A percentile compares a stretch with the other conserved stretches of the same genome.
These are phyloP conservation scores for Psilopsiagon aurifrons DNA, from an alignment of 2,113 vertebrate species.

Conservation along the genomic window DNA sequence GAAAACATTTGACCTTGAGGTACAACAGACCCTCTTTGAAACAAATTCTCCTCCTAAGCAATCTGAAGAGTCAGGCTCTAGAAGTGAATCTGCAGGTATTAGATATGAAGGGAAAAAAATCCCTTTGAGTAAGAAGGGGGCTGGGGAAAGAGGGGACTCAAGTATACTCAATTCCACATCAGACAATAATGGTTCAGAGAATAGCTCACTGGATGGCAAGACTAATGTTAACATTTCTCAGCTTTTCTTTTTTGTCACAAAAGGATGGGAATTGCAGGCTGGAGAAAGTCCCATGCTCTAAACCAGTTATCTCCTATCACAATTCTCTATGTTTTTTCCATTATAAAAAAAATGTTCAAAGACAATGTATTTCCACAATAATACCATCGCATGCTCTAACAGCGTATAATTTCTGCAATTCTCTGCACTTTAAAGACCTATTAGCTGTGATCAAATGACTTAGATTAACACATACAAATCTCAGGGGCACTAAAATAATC, in stretches of 20 bases:
- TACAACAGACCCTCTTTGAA: constrained; percentile 26
- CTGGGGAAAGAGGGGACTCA: not conserved
- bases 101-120: not conserved
- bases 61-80: not conserved
- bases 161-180: not conserved
- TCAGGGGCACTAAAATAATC: not conserved
- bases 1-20: constrained; percentile 41
- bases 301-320: not conserved
- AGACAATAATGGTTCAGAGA: not conserved
- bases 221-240: not conserved
- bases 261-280: not conserved
- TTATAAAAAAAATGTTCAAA: not conserved
- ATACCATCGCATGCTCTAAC: not conserved
- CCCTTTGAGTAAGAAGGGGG: not conserved
- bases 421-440: not conserved
- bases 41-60: constrained; percentile 39
- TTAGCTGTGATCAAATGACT: not conserved
- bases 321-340: not conserved
- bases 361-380: not conserved
- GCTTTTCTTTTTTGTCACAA: not conserved
- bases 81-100: not conserved
- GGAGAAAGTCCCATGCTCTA: not conserved
- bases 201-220: not conserved
- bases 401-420: not conserved
- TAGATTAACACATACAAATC: not conserved